phyloP scores from a whole-genome alignment of 2,113 vertebrate species.

The Erinaceus europaeus region DNA sequence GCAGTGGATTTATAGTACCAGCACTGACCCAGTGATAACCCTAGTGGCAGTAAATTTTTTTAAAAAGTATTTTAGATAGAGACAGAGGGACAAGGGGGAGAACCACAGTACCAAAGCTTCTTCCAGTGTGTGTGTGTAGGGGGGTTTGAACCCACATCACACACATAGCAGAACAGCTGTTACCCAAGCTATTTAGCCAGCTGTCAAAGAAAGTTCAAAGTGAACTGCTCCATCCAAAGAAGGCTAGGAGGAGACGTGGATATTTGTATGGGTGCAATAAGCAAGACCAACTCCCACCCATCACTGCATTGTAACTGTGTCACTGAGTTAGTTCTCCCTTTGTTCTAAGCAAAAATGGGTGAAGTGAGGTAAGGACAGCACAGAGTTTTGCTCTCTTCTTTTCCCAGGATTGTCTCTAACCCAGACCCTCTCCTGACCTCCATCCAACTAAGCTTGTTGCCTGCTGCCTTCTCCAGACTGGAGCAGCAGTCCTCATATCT shows the following conservation, averaged over 20 bases:
- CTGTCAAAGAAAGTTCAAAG: constrained; percentile 50
- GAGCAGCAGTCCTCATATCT: too few relatives aligned
- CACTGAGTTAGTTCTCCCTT: constrained; percentile 44
- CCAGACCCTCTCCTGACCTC: not conserved
- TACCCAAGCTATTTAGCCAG: too few relatives aligned
- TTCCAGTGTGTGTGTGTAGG: too few relatives aligned
- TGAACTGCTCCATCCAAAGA: constrained; percentile 40
- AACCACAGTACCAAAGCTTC: too few relatives aligned
- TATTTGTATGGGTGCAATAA: not conserved
- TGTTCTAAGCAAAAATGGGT: constrained; percentile 30
- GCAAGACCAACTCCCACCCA: not conserved
- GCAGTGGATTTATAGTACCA: too few relatives aligned
- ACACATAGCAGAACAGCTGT: too few relatives aligned
- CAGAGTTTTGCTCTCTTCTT: not conserved
- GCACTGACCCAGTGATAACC: too few relatives aligned
- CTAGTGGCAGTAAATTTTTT: too few relatives aligned
- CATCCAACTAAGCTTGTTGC: not conserved
- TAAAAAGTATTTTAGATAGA: too few relatives aligned
- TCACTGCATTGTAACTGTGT: not conserved
- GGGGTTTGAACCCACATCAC: too few relatives aligned
- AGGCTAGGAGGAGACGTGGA: constrained; percentile 34
- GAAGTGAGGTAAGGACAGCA: constrained; percentile 21
- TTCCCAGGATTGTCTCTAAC: not conserved
- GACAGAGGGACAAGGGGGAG: too few relatives aligned
- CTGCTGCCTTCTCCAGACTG: not conserved